These are phyloP conservation scores for Eulemur mongoz DNA, from an alignment of 2,797 vertebrate genomes.

Conservation along the genomic window DNA sequence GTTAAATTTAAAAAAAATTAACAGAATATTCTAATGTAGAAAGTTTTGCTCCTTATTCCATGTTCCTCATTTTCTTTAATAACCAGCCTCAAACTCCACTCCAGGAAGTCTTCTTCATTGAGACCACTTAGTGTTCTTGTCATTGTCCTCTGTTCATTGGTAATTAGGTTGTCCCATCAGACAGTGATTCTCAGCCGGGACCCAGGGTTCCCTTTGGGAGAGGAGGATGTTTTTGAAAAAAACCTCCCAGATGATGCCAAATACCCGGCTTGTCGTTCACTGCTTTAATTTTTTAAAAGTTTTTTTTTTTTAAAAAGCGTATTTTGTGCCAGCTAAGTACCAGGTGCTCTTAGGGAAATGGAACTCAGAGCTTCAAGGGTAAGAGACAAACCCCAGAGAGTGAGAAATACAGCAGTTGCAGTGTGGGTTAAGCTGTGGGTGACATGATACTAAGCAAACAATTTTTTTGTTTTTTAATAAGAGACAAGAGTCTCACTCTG, in stretches of 20 bases:
- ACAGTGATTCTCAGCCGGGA: not conserved
- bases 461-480: not conserved
- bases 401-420: not conserved
- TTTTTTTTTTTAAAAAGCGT: not conserved
- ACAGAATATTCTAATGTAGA: not conserved
- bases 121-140: not conserved
- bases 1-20: not conserved
- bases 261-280: not conserved
- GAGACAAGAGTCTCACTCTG: not conserved
- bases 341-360: not conserved
- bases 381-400: not conserved
- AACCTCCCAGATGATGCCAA: not conserved
- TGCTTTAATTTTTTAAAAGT: not conserved
- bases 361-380: not conserved
- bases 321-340: not conserved
- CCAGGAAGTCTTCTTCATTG: not conserved
- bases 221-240: not conserved
- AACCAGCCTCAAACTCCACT: not conserved
- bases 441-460: not conserved
- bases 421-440: not conserved
- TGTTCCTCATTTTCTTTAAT: not conserved
- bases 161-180: no score
- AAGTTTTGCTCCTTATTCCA: not conserved
- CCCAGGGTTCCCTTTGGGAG: not conserved
- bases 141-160: rapidly evolving